Conservation (phyloP, 2,888 invertebrate genomes). For the Sarcophaga carnaria region DNA sequence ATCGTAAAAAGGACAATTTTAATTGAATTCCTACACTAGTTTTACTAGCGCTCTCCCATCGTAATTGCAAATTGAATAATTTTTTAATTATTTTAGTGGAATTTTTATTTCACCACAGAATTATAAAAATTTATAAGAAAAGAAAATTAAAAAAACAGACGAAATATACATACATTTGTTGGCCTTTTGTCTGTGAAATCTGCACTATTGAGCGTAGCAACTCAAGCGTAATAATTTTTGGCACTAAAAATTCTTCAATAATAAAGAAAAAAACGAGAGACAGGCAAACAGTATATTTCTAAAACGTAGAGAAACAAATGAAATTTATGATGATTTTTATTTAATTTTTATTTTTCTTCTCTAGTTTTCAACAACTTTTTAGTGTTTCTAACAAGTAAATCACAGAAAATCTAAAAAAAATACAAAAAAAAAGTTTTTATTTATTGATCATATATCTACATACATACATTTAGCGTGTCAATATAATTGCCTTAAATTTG, state of each 20-base stretch:
- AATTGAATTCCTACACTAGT: too few relatives aligned
- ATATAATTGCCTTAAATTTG: constrained; percentile 16
- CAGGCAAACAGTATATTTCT: background rate
- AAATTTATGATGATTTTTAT: constrained; percentile 13
- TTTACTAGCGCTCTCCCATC: too few relatives aligned
- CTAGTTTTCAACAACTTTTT: constrained; percentile 37
- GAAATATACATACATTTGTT: too few relatives aligned
- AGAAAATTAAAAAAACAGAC: background rate
- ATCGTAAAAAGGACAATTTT: too few relatives aligned
- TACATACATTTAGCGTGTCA: constrained; percentile 16
- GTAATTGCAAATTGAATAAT: too few relatives aligned
- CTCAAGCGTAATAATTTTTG: constrained; percentile 63
- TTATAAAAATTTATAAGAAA: constrained; percentile 5
- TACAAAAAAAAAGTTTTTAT: background rate
- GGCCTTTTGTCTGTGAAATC: background rate
- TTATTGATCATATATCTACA: background rate
- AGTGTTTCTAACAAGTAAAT: background rate
- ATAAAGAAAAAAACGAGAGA: background rate
- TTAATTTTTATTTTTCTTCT: background rate
- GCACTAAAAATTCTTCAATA: constrained; percentile 46
- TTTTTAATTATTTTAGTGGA: too few relatives aligned
- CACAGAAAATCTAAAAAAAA: too few relatives aligned
- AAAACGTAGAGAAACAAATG: background rate
- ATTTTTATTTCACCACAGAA: background rate
- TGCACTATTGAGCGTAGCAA: background rate